Evolutionary conservation across 30 jellyfish, hydroid and myxozoan species (phyloP), one percentile per base, ranked within the genome.

Genomic region (Catostylus mosaicus): DNA sequence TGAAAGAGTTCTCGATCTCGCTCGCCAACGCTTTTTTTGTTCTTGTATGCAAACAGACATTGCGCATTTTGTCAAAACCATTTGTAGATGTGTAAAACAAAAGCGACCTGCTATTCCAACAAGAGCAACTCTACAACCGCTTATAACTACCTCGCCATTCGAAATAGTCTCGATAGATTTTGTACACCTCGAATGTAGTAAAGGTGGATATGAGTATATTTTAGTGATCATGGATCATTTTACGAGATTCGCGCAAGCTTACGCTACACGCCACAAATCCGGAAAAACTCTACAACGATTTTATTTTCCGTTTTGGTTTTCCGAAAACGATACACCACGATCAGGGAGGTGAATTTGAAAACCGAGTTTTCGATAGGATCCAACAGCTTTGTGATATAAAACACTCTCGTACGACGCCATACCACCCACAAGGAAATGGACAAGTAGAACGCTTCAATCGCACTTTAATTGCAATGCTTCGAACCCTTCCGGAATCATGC

Each of bases 341-440:
- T 67, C 85, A 85, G 36, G 89, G 89, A 6, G 62, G 52, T 1
- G 95, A 85, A 64, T 85, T 73, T 37, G 95, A 74, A 30, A 75
- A 85, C 85, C 11, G 36, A 23, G 30, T 85, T 31, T 85, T 63
- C 82, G 1, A 71, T 24, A 19, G 51, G 16, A 35, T 84, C 12
- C 73, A 60, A 56, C 54, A 60, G 30, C 82, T 84, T 10, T 52
- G 83, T 48, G 64, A 62, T 30, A 60, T 84, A 16, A 73, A 36
- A 37, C 74, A 65, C 33, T 74, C 73, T 23, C 89, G 95, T n/a
- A 85, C 84, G 37, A 85, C 78, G 22, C 95, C 89, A 26, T 85
- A 75, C 78, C 90, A 85, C 32, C 95, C 89, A 4, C 75, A 73
- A 31, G 80, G 76, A 9, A 84, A 84, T 45, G 88, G 89, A 14